phyloP scores from a whole-genome alignment of 2,113 vertebrate genomes.

The Pao palembangensis region DNA sequence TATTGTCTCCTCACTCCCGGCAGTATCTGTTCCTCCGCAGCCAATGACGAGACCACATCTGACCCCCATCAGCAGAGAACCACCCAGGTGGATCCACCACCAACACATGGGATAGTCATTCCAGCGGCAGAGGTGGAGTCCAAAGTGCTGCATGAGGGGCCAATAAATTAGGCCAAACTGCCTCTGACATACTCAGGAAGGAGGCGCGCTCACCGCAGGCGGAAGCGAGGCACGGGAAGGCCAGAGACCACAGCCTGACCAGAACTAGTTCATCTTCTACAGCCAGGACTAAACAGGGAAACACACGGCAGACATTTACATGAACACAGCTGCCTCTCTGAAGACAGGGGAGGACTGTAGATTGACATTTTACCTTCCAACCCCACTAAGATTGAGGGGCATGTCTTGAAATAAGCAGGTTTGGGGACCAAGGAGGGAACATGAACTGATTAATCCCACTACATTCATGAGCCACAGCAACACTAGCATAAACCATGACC shows the following conservation, averaged over 20 bases:
- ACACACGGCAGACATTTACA: conserved; percentile 50
- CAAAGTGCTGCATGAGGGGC: conserved; percentile 57
- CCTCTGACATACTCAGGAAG: conserved; percentile 60
- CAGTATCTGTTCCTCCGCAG: conserved; percentile 47
- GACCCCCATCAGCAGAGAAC: conserved; percentile 72
- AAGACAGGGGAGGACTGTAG: conserved; percentile 18
- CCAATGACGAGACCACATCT: conserved; percentile 63
- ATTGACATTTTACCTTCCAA: conserved; percentile 24
- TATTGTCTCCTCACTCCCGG: conserved; percentile 38
- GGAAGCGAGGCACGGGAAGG: conserved; percentile 49
- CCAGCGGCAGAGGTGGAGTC: conserved; percentile 61
- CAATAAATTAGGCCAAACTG: conserved; percentile 73
- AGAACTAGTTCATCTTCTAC: conserved; percentile 37
- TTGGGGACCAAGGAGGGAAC: conserved; percentile 11
- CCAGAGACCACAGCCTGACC: conserved; percentile 58
- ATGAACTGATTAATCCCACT: conserved; percentile 5
- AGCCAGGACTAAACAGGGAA: conserved; percentile 36
- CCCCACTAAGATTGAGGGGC: conserved; percentile 33
- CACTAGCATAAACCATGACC: conserved; percentile 46
- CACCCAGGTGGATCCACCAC: conserved; percentile 72
- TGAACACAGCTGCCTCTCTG: conserved; percentile 38
- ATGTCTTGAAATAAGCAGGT: conserved; percentile 24
- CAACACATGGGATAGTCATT: conserved; percentile 76
- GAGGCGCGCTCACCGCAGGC: conserved; percentile 65
- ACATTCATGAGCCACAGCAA: conserved; percentile 11